Evolutionary conservation across 2,888 invertebrate species (phyloP).

Genomic region (Carabus problematicus): DNA sequence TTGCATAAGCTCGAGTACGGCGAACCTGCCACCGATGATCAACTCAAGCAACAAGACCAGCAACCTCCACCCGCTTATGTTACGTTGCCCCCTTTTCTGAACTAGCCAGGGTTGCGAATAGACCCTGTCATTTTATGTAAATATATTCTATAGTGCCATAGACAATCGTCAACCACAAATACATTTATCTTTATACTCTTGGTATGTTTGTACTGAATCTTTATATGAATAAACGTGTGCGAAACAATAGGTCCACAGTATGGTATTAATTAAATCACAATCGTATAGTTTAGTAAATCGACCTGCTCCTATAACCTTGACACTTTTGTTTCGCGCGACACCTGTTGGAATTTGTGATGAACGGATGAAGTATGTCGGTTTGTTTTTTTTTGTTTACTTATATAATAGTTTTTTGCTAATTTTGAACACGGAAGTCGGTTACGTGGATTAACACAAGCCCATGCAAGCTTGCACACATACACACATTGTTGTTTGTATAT

Average conservation of each 20-base stretch:
- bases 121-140: conserved; percentile 38
- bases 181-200: conserved; percentile 34
- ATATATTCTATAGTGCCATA: conserved; percentile 24
- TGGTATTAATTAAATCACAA: conserved; percentile 6
- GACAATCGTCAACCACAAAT: conserved; percentile 10
- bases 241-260: neutral
- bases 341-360: conserved; percentile 24
- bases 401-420: conserved; percentile 23
- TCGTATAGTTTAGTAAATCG: conserved; percentile 2
- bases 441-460: conserved; percentile 22
- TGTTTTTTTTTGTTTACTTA: conserved; percentile 24
- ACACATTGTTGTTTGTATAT: conserved; percentile 23
- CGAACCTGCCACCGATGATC: conserved; percentile 56
- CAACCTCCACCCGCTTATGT: conserved; percentile 68
- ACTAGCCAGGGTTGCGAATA: conserved; percentile 59
- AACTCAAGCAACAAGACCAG: conserved; percentile 54
- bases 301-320: conserved; percentile 32
- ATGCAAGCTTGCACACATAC: neutral
- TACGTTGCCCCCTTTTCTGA: conserved; percentile 79
- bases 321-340: conserved; percentile 17
- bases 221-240: conserved; percentile 38
- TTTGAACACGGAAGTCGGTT: conserved; percentile 37
- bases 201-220: conserved; percentile 39
- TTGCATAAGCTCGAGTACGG: conserved; percentile 63
- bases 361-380: conserved; percentile 13